Percentiles rank a stretch among this genome's conserved stretches.
These are phyloP conservation scores for Orius insidiosus DNA, from an alignment of 1,140 invertebrate species.

Conservation along the genomic window DNA sequence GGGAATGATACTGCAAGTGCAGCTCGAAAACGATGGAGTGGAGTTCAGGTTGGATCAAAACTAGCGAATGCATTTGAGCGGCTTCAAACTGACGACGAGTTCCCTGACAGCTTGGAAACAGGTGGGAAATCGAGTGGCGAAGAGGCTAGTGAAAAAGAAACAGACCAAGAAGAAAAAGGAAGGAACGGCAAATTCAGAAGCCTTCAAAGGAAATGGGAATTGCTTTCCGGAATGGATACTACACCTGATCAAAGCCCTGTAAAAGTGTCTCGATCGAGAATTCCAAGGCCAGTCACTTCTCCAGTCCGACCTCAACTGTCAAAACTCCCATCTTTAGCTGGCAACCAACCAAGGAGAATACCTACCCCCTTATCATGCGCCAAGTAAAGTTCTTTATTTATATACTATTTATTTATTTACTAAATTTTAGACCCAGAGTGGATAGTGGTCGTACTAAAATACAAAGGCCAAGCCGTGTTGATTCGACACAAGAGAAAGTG, in stretches of 20 bases:
- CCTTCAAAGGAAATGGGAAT: slow-evolving; percentile 74
- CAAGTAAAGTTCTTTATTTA: not conserved
- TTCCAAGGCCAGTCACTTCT: slow-evolving; percentile 47
- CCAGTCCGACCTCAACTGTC: slow-evolving; percentile 25
- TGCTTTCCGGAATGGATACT: slow-evolving; percentile 28
- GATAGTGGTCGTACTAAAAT: not conserved
- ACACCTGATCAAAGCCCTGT: slow-evolving; percentile 15
- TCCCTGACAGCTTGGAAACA: slow-evolving; percentile 24
- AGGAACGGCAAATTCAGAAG: slow-evolving; percentile 45
- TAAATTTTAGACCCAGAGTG: slow-evolving; percentile 2
- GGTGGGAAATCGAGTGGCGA: slow-evolving; percentile 4
- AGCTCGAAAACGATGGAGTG: slow-evolving; percentile 52
- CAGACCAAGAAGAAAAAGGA: slow-evolving; percentile 20
- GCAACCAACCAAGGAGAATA: slow-evolving; percentile 4
- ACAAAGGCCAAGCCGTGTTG: slow-evolving; percentile 35
- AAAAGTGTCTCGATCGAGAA: slow-evolving; percentile 33
- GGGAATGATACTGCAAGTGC: slow-evolving; percentile 35
- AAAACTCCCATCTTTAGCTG: slow-evolving; percentile 16
- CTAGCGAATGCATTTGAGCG: slow-evolving; percentile 48
- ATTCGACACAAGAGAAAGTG: slow-evolving; percentile 25
- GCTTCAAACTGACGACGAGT: slow-evolving; percentile 50
- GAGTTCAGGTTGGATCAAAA: slow-evolving; percentile 47
- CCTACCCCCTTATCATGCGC: slow-evolving; percentile 1
- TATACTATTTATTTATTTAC: too few relatives aligned
- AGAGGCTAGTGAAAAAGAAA: slow-evolving; percentile 4